Evolutionary conservation across 2,888 invertebrate genomes (phyloP).

Genomic region (Crematogaster levior): DNA sequence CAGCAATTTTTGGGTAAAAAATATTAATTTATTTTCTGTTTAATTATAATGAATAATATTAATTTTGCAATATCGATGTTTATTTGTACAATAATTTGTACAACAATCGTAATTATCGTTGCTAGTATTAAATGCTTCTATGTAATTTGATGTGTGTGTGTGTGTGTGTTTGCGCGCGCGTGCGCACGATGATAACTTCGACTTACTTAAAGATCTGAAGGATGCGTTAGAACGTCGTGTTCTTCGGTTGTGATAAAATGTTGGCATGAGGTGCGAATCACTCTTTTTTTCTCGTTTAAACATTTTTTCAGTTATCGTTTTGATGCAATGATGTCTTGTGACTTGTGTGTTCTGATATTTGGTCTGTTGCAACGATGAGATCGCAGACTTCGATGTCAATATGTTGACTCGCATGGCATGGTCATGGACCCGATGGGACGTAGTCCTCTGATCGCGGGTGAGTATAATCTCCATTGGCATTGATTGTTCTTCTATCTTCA

Average conservation of each 20-base stretch:
- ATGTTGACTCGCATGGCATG: conserved; percentile 37
- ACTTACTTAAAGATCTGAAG: conserved; percentile 83
- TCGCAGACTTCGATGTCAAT: conserved; percentile 7
- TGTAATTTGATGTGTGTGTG: not conserved
- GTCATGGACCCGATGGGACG: conserved; percentile 80
- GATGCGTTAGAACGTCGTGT: conserved; percentile 60
- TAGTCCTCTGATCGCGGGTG: conserved; percentile 82
- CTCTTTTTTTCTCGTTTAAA: conserved; percentile 42
- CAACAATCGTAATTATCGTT: not conserved
- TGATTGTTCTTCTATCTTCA: conserved; percentile 7
- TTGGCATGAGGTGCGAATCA: conserved; percentile 63
- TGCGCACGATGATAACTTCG: conserved; percentile 49
- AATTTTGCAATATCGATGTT: not conserved
- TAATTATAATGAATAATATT: not conserved
- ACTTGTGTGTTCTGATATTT: conserved; percentile 11
- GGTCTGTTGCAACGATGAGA: conserved; percentile 35
- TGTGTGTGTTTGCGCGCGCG: not conserved
- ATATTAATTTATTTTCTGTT: not conserved
- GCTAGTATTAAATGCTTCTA: not conserved
- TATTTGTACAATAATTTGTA: too few species aligned
- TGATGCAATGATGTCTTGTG: conserved; percentile 25
- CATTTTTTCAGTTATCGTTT: conserved; percentile 48
- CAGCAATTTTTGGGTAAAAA: not conserved
- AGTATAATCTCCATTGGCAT: conserved; percentile 80
- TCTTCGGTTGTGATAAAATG: conserved; percentile 69